A percentile compares a stretch with the other conserved stretches of the same genome.
These are phyloP conservation scores for Spatulosminthurus flaviceps DNA, from an alignment of 2,888 invertebrate genomes.

Conservation along the genomic window DNA sequence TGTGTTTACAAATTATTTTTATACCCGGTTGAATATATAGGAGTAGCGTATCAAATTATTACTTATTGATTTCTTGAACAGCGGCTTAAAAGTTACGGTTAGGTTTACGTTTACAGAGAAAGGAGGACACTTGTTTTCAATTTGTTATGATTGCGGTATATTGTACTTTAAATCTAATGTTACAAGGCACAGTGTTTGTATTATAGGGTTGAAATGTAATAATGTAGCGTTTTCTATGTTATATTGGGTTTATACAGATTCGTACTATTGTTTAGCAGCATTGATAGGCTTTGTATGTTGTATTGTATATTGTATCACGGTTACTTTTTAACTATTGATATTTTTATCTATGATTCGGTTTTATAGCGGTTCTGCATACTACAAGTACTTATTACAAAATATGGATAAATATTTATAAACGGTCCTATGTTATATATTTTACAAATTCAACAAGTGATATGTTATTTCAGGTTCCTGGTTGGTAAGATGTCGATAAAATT, in stretches of 20 bases:
- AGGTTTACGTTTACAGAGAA: too few species aligned
- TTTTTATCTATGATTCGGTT: background rate
- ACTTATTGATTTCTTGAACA: too few species aligned
- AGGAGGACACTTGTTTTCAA: background rate
- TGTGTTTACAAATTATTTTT: background rate
- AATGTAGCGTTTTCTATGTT: background rate
- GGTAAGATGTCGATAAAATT: background rate
- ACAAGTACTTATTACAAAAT: background rate
- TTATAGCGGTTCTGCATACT: background rate
- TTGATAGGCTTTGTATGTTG: background rate
- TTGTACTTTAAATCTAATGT: background rate
- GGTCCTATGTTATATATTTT: too few species aligned
- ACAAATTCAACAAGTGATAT: slow-evolving; percentile 19
- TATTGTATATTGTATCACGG: background rate
- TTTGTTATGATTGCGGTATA: background rate
- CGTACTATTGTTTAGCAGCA: background rate
- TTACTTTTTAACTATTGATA: background rate
- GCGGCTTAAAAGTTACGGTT: too few species aligned
- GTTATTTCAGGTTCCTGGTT: slow-evolving; percentile 32
- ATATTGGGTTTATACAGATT: background rate
- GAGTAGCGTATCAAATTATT: too few species aligned
- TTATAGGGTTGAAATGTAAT: background rate
- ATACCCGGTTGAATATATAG: too few species aligned
- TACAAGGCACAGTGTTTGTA: background rate
- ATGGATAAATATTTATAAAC: too few species aligned